Conservation (phyloP, 2,888 invertebrate species). For the Embidobia sp. region DNA sequence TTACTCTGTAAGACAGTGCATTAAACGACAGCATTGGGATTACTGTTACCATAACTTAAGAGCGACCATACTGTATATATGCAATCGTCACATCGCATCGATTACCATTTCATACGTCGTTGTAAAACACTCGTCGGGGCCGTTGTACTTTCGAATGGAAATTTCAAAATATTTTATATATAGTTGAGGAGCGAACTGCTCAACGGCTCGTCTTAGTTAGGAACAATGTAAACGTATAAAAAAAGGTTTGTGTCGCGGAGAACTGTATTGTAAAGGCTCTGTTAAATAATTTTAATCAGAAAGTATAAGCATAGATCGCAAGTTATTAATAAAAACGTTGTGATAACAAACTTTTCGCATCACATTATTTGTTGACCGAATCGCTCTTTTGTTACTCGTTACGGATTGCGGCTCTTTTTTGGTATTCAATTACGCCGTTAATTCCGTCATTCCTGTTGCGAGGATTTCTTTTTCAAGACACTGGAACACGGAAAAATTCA, state of each 20-base stretch:
- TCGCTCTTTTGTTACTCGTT: too few relatives aligned
- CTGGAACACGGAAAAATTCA: too few relatives aligned
- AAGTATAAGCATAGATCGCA: too few relatives aligned
- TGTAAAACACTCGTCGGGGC: slow-evolving; percentile 3
- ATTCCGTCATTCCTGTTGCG: too few relatives aligned
- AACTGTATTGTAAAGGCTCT: slow-evolving; percentile 21
- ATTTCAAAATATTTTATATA: slow-evolving; percentile 36
- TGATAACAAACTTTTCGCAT: too few relatives aligned
- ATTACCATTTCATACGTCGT: slow-evolving; percentile 19
- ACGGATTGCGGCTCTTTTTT: too few relatives aligned
- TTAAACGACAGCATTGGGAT: slow-evolving; percentile 10
- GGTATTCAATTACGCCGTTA: too few relatives aligned
- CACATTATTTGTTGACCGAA: too few relatives aligned
- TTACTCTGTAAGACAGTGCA: slow-evolving; percentile 11
- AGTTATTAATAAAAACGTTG: too few relatives aligned
- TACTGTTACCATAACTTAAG: slow-evolving; percentile 17
- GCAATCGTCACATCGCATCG: slow-evolving; percentile 7
- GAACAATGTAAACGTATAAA: slow-evolving; percentile 17
- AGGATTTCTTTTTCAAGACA: too few relatives aligned
- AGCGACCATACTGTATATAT: slow-evolving; percentile 11
- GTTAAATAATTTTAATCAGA: slow-evolving; percentile 35
- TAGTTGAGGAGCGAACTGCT: too few relatives aligned
- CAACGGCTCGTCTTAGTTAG: slow-evolving; percentile 28
- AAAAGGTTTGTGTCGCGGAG: slow-evolving; percentile 13
- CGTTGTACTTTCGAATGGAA: slow-evolving; percentile 12